Conservation (phyloP, 2,888 invertebrate species). For the Homarus gammarus region DNA sequence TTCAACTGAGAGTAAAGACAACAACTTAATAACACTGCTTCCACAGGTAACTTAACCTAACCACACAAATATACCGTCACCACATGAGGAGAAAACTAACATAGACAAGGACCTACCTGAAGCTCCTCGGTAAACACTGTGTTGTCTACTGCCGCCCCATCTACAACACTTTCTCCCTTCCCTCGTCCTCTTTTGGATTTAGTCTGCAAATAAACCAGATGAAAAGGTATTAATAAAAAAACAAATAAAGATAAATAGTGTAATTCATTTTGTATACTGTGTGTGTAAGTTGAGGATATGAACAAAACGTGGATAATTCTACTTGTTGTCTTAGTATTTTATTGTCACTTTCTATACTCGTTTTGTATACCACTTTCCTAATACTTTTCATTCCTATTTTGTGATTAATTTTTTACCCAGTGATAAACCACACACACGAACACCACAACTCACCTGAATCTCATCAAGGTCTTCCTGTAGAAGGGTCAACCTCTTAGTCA, state of each 20-base stretch:
- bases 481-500: slow-evolving; percentile 93
- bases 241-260: not conserved
- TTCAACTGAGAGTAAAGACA: slow-evolving; percentile 56
- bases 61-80: not conserved
- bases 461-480: slow-evolving; percentile 93
- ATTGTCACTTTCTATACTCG: no score
- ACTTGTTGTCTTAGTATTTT: no score
- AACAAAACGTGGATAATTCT: no score
- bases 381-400: no score
- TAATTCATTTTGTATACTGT: not conserved
- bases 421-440: no score
- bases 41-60: no score
- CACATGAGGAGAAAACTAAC: not conserved
- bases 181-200: slow-evolving; percentile 54
- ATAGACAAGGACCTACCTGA: slow-evolving; percentile 34
- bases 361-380: no score
- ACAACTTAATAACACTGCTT: not conserved
- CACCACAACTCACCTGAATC: slow-evolving; percentile 60
- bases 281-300: not conserved
- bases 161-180: slow-evolving; percentile 23
- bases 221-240: not conserved
- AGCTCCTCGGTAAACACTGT: slow-evolving; percentile 60
- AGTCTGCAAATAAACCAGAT: slow-evolving; percentile 19
- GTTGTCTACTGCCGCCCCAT: slow-evolving; percentile 22
- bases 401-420: no score